A percentile compares a stretch with the other conserved stretches of the same genome.
Evolutionary conservation across 2,113 vertebrate species (phyloP).

Genomic region (Chitala chitala): DNA sequence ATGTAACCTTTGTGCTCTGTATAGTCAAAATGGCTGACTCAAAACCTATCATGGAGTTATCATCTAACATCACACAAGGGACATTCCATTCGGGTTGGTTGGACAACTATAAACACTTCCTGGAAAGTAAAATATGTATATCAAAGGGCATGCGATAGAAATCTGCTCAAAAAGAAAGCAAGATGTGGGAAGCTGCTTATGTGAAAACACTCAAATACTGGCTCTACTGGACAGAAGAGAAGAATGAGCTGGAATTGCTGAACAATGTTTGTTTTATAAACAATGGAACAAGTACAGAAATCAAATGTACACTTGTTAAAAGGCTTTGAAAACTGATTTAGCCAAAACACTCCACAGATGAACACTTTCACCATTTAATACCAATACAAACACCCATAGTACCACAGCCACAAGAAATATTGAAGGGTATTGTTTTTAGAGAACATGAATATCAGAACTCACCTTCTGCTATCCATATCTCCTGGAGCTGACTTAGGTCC

Average conservation of each 20-base stretch:
- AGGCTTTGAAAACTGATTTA: neutral
- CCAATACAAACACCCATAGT: neutral
- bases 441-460: conserved; percentile 25
- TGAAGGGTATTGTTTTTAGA: neutral
- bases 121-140: conserved; percentile 1
- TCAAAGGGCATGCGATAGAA: no score
- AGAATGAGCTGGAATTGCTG: neutral
- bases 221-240: neutral
- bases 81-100: neutral
- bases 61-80: neutral
- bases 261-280: no score
- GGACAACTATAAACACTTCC: neutral
- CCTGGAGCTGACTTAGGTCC: conserved; percentile 94
- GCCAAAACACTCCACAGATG: no score
- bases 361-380: no score
- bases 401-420: neutral
- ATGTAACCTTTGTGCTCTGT: neutral
- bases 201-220: neutral
- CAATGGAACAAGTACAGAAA: no score
- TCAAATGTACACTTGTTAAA: no score
- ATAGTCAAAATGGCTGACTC: neutral
- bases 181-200: conserved; percentile 3
- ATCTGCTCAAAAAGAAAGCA: neutral
- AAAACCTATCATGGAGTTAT: no score
- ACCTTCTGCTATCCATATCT: conserved; percentile 96